These are phyloP conservation scores for Meandrusa payeni DNA, from an alignment of 2,888 invertebrate species.

Conservation along the genomic window DNA sequence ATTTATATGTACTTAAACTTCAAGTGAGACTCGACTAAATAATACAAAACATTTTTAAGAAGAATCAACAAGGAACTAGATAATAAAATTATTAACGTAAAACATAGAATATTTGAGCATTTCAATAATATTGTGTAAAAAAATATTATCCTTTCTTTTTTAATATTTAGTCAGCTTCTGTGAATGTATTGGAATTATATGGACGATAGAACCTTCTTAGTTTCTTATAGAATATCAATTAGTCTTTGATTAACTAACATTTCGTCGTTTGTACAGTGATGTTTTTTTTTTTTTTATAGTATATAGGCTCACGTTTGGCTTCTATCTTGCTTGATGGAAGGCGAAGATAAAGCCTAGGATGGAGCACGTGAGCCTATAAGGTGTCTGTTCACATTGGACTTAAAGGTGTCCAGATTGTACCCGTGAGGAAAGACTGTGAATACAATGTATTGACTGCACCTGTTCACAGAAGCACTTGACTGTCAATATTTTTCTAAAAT, in stretches of 20 bases:
- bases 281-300: no score
- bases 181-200: conserved; percentile 45
- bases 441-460: conserved; percentile 36
- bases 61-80: conserved; percentile 67
- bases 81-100: conserved; percentile 74
- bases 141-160: conserved; percentile 67
- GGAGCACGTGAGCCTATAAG: no score
- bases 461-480: conserved; percentile 40
- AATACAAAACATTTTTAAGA: conserved; percentile 49
- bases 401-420: no score
- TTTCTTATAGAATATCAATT: neutral
- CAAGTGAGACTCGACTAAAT: conserved; percentile 55
- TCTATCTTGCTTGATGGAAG: no score
- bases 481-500: conserved; percentile 46
- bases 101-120: conserved; percentile 76
- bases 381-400: no score
- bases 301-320: no score
- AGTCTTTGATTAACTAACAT: no score
- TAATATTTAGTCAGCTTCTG: conserved; percentile 42
- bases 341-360: no score
- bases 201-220: conserved; percentile 14
- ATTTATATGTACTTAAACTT: conserved; percentile 44
- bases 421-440: no score
- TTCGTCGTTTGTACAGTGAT: no score
- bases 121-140: conserved; percentile 70